phyloP scores from a whole-genome alignment of 2,113 vertebrate genomes.

The Pyrgilauda ruficollis region DNA sequence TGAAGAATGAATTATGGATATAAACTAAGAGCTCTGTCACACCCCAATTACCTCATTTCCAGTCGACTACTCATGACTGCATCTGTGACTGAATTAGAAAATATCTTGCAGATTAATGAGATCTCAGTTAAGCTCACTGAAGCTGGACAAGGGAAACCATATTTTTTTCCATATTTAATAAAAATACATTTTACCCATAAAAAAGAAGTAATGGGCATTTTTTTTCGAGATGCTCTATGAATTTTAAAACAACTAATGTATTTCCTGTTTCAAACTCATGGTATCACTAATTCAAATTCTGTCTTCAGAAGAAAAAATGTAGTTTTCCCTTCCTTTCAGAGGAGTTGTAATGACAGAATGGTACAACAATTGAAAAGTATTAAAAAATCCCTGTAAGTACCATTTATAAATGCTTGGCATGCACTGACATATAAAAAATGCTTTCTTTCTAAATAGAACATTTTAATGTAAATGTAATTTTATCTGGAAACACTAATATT shows the following conservation, averaged over 20 bases:
- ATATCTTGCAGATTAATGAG: slow-evolving; percentile 13
- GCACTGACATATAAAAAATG: background rate
- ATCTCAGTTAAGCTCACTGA: background rate
- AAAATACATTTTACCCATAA: background rate
- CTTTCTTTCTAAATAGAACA: background rate
- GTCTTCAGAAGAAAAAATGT: background rate
- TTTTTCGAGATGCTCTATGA: background rate
- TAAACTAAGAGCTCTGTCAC: background rate
- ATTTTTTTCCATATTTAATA: background rate
- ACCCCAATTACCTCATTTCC: slow-evolving; percentile 37
- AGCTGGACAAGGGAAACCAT: background rate
- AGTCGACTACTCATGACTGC: background rate
- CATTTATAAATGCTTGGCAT: background rate
- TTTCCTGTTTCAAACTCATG: background rate
- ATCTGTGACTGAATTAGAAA: slow-evolving; percentile 34
- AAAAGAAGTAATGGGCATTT: background rate
- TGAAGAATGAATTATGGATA: slow-evolving; percentile 18
- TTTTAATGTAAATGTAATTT: too few relatives aligned
- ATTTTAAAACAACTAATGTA: background rate
- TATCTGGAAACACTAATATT: background rate
- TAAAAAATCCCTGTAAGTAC: background rate
- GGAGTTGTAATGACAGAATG: background rate
- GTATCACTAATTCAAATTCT: background rate
- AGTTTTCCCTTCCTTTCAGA: background rate
- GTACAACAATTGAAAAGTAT: background rate